Evolutionary conservation across 2,797 vertebrate species (phyloP).

Genomic region (Heterohyrax brucei): DNA sequence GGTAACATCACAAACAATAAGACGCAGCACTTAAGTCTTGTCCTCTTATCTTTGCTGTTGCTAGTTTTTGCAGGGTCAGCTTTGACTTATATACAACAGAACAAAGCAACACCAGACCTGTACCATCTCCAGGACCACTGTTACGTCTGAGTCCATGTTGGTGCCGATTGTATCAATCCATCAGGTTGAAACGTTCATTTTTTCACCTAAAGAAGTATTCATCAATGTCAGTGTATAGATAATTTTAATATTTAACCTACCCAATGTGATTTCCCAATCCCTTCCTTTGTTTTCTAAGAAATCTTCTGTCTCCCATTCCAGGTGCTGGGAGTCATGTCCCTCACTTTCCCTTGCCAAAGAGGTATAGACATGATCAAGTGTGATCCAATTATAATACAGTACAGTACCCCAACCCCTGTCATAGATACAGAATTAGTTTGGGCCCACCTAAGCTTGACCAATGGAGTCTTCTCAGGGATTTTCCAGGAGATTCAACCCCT

Average conservation of each 20-base stretch:
- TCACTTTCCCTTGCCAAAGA: neutral
- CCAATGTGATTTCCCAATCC: neutral
- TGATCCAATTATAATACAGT: neutral
- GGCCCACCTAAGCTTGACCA: neutral
- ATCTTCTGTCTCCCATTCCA: neutral
- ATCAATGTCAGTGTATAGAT: neutral
- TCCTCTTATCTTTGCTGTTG: neutral
- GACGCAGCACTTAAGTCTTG: neutral
- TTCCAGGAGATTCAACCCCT: too few species aligned
- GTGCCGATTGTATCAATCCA: neutral
- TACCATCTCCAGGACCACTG: neutral
- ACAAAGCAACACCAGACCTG: neutral
- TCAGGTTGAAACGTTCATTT: neutral
- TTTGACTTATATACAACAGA: neutral
- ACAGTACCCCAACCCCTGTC: neutral
- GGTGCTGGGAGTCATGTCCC: neutral
- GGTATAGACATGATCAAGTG: neutral
- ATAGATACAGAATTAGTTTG: neutral
- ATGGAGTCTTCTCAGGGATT: neutral
- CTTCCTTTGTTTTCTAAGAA: neutral
- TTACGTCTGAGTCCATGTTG: neutral
- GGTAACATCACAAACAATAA: constrained; percentile 7
- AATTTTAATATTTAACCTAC: neutral
- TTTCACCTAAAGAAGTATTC: neutral
- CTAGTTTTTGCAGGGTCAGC: neutral